These are phyloP conservation scores for Pelecanus crispus DNA, from an alignment of 2,113 vertebrate genomes.

Conservation along the genomic window DNA sequence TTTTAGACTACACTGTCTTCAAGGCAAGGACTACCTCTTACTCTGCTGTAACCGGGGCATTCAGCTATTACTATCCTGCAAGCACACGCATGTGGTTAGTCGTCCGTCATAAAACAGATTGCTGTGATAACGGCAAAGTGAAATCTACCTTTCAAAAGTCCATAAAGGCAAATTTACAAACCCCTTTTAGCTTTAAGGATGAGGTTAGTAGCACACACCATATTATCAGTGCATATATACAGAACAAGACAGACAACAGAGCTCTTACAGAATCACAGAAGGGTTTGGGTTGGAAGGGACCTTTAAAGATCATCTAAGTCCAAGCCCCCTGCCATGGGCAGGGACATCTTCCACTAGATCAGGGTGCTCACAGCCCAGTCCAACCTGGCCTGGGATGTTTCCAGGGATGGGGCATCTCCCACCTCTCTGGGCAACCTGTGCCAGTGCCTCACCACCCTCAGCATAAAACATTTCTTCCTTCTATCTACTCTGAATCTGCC, in stretches of 20 bases:
- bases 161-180: background rate
- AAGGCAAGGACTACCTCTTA: background rate
- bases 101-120: background rate
- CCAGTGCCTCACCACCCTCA: no score
- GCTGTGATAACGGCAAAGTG: background rate
- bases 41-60: background rate
- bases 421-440: no score
- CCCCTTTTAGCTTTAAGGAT: background rate
- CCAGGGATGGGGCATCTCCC: no score
- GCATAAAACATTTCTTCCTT: no score
- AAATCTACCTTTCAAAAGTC: background rate
- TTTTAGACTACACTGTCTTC: background rate
- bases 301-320: no score
- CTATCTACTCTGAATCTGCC: no score
- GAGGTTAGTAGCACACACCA: background rate
- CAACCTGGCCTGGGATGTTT: no score
- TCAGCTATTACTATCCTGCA: background rate
- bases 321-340: no score
- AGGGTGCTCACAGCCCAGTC: no score
- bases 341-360: no score
- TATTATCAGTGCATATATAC: background rate
- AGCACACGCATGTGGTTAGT: rapidly evolving
- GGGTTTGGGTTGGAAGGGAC: no score
- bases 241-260: background rate
- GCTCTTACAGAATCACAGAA: background rate